Base-by-base conservation (phyloP, 2,797 vertebrate species). In the Sternarchorhynchus goeldii region DNA sequence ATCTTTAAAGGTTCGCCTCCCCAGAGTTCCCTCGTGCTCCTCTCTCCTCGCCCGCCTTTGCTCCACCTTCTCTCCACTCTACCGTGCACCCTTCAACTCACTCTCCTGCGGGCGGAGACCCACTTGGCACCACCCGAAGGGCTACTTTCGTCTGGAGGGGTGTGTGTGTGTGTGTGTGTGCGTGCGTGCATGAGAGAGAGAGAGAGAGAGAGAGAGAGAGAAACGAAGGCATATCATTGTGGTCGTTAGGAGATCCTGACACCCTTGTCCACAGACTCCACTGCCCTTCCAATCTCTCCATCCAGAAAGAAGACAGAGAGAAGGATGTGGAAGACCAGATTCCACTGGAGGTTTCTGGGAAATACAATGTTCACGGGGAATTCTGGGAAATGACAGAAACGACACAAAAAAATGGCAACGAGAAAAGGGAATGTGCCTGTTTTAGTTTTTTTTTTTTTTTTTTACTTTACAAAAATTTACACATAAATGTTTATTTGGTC, bases 1-100 rank as follows among this genome's bases (percentile, higher is more conserved):
- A 77, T 82, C 73, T 84, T 84, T 72, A 84, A 77, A 85, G 69
- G 67, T 56, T 25, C 64, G 21, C 68, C 66, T 70, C 34, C 39
- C 78, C 79, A 78, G 81, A 76, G 71, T 68, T 75, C 63, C 79
- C 63, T 39, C n/a, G 53, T 59, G 50, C 39, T 53, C 50, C 74
- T n/a, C 67, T n/a, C 71, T 20, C 32, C n/a, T 64, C 32, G 16
- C 31, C 34, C 34, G 7, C 66, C 29, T 12, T 29, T 64, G 32
- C 29, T 36, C 63, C 69, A 32, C 2, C 41, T n/a, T 74, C 29
- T 56, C 41, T 70, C 67, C 50, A 56, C 62, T 56, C 64, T 73
- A 29, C 55, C 6, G 32, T 18, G 53, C 5, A 18, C 55, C 25
- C 60, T 67, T 62, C 39, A 53, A 56, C 65, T 17, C 45, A 77